phyloP scores from a whole-genome alignment of 2,888 invertebrate genomes.

The Catocala fraxini region DNA sequence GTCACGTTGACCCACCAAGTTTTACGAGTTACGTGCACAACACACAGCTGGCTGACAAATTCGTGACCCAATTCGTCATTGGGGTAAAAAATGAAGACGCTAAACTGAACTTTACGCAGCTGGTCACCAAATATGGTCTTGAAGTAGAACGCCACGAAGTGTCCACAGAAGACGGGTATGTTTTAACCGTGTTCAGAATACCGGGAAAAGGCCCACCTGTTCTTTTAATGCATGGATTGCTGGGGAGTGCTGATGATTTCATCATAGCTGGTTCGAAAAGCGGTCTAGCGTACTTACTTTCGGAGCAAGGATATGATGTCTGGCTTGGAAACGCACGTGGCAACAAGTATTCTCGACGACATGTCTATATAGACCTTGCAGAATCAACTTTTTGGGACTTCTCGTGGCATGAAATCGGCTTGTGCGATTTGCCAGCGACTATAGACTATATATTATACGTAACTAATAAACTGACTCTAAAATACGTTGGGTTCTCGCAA shows the following conservation, averaged over 20 bases:
- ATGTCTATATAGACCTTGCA: conserved; percentile 71
- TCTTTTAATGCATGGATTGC: conserved; percentile 75
- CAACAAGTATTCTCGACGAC: conserved; percentile 88
- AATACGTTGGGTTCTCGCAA: conserved; percentile 76
- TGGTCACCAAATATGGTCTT: conserved; percentile 67
- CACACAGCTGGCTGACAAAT: not conserved
- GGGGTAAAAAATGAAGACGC: conserved; percentile 62
- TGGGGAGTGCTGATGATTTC: conserved; percentile 74
- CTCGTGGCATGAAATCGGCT: conserved; percentile 94
- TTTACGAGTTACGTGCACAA: too few relatives aligned
- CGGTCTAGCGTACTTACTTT: conserved; percentile 80
- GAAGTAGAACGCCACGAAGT: conserved; percentile 61
- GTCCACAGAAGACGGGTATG: conserved; percentile 68
- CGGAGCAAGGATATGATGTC: conserved; percentile 90
- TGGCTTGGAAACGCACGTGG: conserved; percentile 95
- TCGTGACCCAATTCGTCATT: not conserved
- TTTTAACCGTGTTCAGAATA: conserved; percentile 66
- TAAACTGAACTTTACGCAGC: conserved; percentile 49
- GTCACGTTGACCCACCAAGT: too few relatives aligned
- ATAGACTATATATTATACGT: conserved; percentile 89
- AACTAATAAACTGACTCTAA: conserved; percentile 85
- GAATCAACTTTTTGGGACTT: conserved; percentile 89
- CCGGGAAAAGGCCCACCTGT: conserved; percentile 63
- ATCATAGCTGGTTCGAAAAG: conserved; percentile 66
- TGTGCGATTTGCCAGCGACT: conserved; percentile 92